These are phyloP conservation scores for Nomia melanderi DNA, from an alignment of 1,140 invertebrate species.

Conservation along the genomic window DNA sequence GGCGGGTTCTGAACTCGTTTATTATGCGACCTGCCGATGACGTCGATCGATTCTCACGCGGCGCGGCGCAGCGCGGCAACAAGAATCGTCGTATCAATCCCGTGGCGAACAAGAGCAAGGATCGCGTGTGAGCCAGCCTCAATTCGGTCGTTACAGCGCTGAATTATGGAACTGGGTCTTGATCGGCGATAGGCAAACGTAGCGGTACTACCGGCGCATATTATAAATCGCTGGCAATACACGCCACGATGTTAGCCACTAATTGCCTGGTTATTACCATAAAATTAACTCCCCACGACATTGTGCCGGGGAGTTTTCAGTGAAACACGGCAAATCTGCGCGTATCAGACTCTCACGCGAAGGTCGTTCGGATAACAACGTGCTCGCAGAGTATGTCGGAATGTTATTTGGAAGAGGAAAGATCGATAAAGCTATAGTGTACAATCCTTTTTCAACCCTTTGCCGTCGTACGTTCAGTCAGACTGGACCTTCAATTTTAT, in stretches of 20 bases:
- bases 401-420: no score
- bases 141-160: constrained; percentile 29
- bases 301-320: constrained; percentile 10
- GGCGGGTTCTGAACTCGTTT: background rate
- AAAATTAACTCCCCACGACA: constrained; percentile 21
- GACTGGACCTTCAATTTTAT: no score
- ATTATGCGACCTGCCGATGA: background rate
- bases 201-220: constrained; percentile 30
- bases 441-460: no score
- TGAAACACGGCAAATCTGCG: background rate
- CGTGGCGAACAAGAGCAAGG: constrained; percentile 1
- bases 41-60: constrained; percentile 2
- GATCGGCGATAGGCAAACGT: constrained; percentile 43
- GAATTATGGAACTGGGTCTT: constrained; percentile 41
- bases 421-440: no score
- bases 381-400: no score
- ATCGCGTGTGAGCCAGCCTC: constrained; percentile 15
- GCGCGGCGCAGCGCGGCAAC: background rate
- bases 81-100: background rate
- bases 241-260: constrained; percentile 32
- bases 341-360: background rate
- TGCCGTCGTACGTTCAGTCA: no score
- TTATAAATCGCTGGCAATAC: constrained; percentile 35
- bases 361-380: no score
- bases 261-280: constrained; percentile 35